phyloP scores from a whole-genome alignment of 2,113 vertebrate genomes.

The Boleophthalmus pectinirostris region DNA sequence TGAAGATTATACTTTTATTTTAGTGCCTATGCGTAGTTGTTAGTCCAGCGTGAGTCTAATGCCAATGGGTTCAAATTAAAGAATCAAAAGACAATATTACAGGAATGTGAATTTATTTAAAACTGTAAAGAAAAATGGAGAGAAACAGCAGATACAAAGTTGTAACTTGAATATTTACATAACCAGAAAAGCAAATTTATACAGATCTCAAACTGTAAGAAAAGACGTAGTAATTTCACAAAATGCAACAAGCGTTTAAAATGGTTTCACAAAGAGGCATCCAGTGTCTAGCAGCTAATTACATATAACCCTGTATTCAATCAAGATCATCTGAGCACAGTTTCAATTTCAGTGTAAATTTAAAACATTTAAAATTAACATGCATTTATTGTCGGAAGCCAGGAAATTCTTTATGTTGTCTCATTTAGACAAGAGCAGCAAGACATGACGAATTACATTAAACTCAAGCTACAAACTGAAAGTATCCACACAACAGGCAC shows the following conservation, averaged over 20 bases:
- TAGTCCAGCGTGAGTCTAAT: neutral
- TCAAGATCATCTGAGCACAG: conserved; percentile 6
- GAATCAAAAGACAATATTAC: neutral
- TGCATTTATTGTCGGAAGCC: conserved; percentile 32
- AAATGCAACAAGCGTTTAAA: conserved; percentile 46
- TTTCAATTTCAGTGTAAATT: neutral
- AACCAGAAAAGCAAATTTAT: conserved; percentile 60
- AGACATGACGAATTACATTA: conserved; percentile 32
- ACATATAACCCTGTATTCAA: conserved; percentile 28
- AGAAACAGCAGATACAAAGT: conserved; percentile 68
- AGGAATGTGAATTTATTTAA: conserved; percentile 74
- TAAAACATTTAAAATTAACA: conserved; percentile 27
- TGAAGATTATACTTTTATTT: neutral
- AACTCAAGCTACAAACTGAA: conserved; percentile 26
- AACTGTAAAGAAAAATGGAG: conserved; percentile 63
- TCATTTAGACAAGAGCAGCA: conserved; percentile 31
- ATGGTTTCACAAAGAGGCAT: conserved; percentile 34
- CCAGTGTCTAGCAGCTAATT: conserved; percentile 51
- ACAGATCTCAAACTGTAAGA: conserved; percentile 58
- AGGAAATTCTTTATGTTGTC: neutral
- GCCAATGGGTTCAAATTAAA: neutral
- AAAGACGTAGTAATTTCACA: conserved; percentile 30
- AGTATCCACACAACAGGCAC: conserved; percentile 66
- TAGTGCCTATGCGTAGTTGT: neutral
- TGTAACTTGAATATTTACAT: conserved; percentile 71